Evolutionary conservation across 2,888 invertebrate genomes (phyloP).

Genomic region (Pimpla rufipes): DNA sequence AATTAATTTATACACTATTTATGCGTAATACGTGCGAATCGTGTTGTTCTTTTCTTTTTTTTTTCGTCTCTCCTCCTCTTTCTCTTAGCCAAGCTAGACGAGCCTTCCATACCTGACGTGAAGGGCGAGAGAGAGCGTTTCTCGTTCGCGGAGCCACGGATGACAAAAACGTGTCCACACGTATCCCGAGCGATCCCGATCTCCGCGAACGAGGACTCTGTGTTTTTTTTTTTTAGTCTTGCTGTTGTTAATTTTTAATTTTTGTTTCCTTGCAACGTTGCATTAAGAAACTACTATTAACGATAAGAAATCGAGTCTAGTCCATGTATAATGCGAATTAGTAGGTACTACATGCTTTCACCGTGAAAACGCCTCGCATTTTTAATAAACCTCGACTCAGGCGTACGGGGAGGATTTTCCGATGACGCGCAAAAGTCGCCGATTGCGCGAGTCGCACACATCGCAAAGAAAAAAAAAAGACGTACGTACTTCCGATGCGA

Average conservation of each 20-base stretch:
- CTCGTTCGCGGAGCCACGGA: conserved; percentile 75
- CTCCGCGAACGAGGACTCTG: conserved; percentile 70
- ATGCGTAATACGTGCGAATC: conserved; percentile 76
- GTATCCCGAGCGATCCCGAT: conserved; percentile 60
- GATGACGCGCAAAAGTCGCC: not conserved
- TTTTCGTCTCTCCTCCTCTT: conserved; percentile 72
- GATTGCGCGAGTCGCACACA: conserved; percentile 4
- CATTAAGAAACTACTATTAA: conserved; percentile 80
- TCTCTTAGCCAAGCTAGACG: conserved; percentile 78
- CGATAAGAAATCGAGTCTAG: conserved; percentile 85
- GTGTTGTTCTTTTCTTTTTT: conserved; percentile 40
- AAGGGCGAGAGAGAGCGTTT: conserved; percentile 64
- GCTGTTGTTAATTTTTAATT: conserved; percentile 64
- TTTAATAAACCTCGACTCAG: conserved; percentile 26
- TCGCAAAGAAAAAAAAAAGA: conserved; percentile 56
- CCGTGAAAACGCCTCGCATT: conserved; percentile 76
- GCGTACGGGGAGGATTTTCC: not conserved
- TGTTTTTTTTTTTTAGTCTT: conserved; percentile 48
- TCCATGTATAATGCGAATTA: conserved; percentile 84
- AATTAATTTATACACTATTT: conserved; percentile 85
- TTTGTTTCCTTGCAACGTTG: conserved; percentile 77
- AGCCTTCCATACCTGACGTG: conserved; percentile 80
- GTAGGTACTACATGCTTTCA: conserved; percentile 80
- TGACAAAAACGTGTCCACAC: not conserved
- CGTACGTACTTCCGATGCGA: conserved; percentile 74